Evolutionary conservation across 2,113 vertebrate genomes (phyloP).

Genomic region (Tinamus guttatus): DNA sequence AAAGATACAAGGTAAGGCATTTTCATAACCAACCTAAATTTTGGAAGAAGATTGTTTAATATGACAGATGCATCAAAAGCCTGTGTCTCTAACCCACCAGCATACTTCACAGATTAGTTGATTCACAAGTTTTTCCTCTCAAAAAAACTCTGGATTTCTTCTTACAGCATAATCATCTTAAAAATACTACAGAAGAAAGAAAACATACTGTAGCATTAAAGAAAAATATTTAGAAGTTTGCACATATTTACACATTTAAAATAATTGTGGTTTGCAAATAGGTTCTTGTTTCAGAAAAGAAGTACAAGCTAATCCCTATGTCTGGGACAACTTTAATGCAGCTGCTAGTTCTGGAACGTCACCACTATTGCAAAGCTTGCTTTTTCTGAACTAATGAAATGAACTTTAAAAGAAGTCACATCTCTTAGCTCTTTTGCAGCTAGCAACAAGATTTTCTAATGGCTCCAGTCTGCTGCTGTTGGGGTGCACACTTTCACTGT

Average conservation of each 20-base stretch:
- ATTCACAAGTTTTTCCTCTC: conserved; percentile 35
- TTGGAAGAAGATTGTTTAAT: conserved; percentile 35
- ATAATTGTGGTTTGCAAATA: conserved; percentile 49
- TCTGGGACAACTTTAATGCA: neutral
- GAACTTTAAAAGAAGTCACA: neutral
- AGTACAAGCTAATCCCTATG: conserved; percentile 26
- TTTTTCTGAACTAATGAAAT: neutral
- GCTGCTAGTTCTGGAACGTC: conserved; percentile 5
- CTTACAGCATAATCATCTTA: conserved; percentile 14
- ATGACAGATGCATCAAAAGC: conserved; percentile 4
- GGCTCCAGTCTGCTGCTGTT: neutral
- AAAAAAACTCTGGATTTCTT: neutral
- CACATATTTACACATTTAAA: conserved; percentile 75
- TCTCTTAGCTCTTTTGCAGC: neutral
- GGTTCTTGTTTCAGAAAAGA: conserved; percentile 27
- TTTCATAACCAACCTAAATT: conserved; percentile 19
- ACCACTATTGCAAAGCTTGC: neutral
- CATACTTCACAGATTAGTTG: conserved; percentile 9
- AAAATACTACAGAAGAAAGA: conserved; percentile 39
- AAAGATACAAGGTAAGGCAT: conserved; percentile 48
- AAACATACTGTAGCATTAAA: conserved; percentile 62
- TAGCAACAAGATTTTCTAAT: neutral
- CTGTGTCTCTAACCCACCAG: neutral
- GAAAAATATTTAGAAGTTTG: conserved; percentile 61
- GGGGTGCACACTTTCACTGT: neutral